A percentile compares a stretch with the other conserved stretches of the same genome.
These are phyloP conservation scores for Cosmia pyralina DNA, from an alignment of 2,888 invertebrate genomes.

Conservation along the genomic window DNA sequence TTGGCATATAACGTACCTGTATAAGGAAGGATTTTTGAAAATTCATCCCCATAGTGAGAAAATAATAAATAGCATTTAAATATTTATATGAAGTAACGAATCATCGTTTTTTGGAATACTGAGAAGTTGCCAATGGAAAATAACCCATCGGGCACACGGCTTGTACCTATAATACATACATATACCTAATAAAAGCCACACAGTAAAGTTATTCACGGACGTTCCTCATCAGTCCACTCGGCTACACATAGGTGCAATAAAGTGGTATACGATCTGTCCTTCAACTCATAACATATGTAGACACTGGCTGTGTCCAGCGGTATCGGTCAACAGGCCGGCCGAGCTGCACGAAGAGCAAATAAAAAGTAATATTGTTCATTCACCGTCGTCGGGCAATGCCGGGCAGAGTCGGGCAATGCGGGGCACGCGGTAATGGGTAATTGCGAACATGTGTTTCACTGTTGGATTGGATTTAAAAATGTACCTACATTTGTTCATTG, in stretches of 20 bases:
- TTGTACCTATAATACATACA: not conserved
- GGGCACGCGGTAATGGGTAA: not conserved
- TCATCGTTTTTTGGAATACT: not conserved
- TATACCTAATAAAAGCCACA: no score
- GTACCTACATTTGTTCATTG: not conserved
- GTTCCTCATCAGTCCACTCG: not conserved
- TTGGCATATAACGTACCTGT: not conserved
- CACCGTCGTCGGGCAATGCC: no score
- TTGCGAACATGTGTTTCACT: not conserved
- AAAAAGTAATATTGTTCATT: constrained; percentile 20
- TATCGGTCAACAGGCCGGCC: not conserved
- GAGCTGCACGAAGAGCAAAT: constrained; percentile 5
- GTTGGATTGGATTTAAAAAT: not conserved
- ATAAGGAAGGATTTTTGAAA: not conserved
- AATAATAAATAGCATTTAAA: not conserved
- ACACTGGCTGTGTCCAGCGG: not conserved
- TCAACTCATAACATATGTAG: not conserved
- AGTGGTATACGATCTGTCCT: constrained; percentile 5
- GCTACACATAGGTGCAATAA: not conserved
- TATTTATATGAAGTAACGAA: not conserved
- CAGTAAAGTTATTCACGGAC: no score
- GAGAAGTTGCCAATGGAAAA: not conserved
- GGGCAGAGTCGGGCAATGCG: no score
- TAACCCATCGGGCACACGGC: not conserved
- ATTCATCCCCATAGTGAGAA: accelerated